Conservation (phyloP, 2,888 invertebrate genomes). For the Leptopilina drosophilae region DNA sequence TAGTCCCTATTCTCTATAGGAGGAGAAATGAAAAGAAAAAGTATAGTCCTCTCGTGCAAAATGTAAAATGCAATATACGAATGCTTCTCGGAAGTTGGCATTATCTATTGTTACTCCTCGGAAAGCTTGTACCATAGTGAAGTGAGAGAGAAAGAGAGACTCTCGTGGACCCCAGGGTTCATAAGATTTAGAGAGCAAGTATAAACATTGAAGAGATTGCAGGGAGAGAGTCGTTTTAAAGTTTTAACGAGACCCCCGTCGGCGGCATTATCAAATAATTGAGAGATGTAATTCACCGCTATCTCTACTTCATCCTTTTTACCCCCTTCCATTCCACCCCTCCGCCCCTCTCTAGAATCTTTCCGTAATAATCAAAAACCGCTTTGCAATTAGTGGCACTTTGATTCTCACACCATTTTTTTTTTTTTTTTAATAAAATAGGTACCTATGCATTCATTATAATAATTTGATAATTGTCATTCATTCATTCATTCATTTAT, state of each 20-base stretch:
- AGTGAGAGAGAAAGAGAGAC: conserved; percentile 52
- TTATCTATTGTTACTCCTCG: conserved; percentile 69
- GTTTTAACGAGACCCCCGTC: conserved; percentile 77
- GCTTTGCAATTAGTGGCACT: conserved; percentile 8
- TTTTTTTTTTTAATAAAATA: no score
- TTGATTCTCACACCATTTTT: no score
- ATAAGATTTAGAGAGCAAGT: conserved; percentile 73
- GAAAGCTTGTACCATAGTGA: conserved; percentile 45
- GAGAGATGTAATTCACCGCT: conserved; percentile 76
- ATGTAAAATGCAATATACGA: conserved; percentile 48
- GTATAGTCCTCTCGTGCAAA: conserved; percentile 40
- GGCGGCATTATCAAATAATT: conserved; percentile 77
- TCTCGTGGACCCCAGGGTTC: conserved; percentile 63
- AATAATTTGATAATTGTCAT: no score
- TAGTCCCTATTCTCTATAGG: conserved; percentile 39
- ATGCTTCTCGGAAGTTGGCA: conserved; percentile 64
- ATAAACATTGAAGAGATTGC: conserved; percentile 77
- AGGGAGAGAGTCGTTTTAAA: conserved; percentile 75
- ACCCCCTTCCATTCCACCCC: conserved; percentile 56
- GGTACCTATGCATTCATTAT: no score
- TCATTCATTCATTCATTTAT: no score
- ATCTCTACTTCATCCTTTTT: conserved; percentile 63
- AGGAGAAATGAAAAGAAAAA: conserved; percentile 52
- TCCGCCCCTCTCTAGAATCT: background rate
- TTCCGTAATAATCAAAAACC: conserved; percentile 1